Base-by-base conservation (phyloP, 2,797 vertebrate genomes). In the Manis javanica region DNA sequence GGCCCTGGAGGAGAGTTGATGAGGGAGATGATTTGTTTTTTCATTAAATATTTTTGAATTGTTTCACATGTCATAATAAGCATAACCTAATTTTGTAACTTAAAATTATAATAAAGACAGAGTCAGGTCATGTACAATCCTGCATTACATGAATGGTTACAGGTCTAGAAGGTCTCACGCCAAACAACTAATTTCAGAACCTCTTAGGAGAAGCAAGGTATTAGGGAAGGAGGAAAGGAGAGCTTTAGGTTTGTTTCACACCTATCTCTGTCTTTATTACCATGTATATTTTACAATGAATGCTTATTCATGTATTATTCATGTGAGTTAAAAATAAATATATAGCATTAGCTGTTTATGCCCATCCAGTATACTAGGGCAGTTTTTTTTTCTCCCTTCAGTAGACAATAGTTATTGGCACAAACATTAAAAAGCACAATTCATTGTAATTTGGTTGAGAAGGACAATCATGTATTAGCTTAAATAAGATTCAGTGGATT, bases 371-470 rank as follows among this genome's bases (percentile, higher is more conserved):
- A 92, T 49, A 69, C 11, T 26, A 79, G 19, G 0, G 1, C 2
- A 24, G 15, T 53, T 57, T 23, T n/a, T 42, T 7, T 7, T 4
- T 5, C 14, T 82, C 4, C 15, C 10, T 91, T 63, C 8, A 81
- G 53, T 77, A 93, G 69, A 86, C 66, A 95, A 34, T 37, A 72
- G 57, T 94, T 93, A 94, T 77, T 95, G 95, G 72, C 63, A 95
- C 63, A 92, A 39, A 87, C 51, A 71, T 95, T 92, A 90, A 74
- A 19, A 64, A 63, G 53, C 78, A 82, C 86, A 81, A 87, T 71
- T 46, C 34, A 51, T 64, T 83, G 31, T 95, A 78, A 97, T 94
- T 96, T 97, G 23, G 18, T 96, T 91, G 87, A 95, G 46, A 11
- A 77, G 34, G 75, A 83, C 96, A 95, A 91, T 94, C 31, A 78